Conservation (phyloP, 2,888 invertebrate genomes). For the Aphodius sticticus region DNA sequence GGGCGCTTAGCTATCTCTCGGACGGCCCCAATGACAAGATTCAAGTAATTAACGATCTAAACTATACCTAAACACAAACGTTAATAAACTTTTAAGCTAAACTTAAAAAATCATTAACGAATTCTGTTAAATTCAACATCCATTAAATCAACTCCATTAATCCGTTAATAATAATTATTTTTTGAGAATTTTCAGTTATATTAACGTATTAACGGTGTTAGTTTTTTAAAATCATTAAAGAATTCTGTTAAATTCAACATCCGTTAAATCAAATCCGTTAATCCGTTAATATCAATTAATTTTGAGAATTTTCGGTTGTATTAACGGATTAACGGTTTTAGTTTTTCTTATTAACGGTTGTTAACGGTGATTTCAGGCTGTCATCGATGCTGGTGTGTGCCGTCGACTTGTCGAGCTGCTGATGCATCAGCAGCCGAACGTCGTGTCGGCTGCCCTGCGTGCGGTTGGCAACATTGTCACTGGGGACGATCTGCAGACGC, state of each 20-base stretch:
- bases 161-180: too few species aligned
- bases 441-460: slow-evolving; percentile 90
- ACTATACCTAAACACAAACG: not conserved
- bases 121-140: too few species aligned
- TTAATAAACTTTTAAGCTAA: too few species aligned
- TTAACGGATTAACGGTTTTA: not conserved
- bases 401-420: slow-evolving; percentile 63
- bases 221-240: too few species aligned
- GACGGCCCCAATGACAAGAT: slow-evolving; percentile 98
- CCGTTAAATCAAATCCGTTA: too few species aligned
- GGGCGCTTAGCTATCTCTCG: slow-evolving; percentile 95
- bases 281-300: too few species aligned
- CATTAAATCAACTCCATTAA: too few species aligned
- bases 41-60: slow-evolving; percentile 57
- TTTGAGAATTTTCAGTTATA: too few species aligned
- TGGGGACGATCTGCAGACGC: slow-evolving; percentile 95
- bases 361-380: slow-evolving; percentile 67
- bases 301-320: not conserved
- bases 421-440: slow-evolving; percentile 84
- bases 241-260: too few species aligned
- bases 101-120: not conserved
- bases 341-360: slow-evolving; percentile 5
- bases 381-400: slow-evolving; percentile 95
- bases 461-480: slow-evolving; percentile 99
- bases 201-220: too few species aligned